Evolutionary conservation across 2,888 invertebrate species (phyloP).

Genomic region (Synanthedon tipuliformis): DNA sequence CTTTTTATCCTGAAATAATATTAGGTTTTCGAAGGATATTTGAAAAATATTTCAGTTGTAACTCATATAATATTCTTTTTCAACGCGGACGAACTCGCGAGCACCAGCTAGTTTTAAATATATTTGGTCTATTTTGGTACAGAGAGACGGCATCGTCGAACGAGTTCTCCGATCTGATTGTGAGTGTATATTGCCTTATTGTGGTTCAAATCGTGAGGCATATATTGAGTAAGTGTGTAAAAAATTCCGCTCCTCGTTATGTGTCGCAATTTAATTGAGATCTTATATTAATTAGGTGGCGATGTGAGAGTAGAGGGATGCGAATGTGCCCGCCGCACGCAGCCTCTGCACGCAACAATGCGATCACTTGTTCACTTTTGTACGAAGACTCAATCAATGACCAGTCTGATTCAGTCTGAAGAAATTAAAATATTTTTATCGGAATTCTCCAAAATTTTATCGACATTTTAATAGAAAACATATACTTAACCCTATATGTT

Average conservation of each 20-base stretch:
- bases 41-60: too few relatives aligned
- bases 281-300: slow-evolving; percentile 70
- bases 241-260: slow-evolving; percentile 57
- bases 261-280: slow-evolving; percentile 71
- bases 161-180: slow-evolving; percentile 41
- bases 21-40: too few relatives aligned
- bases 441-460: too few relatives aligned
- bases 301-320: slow-evolving; percentile 45
- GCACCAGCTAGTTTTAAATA: not conserved
- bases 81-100: too few relatives aligned
- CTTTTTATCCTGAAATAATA: too few relatives aligned
- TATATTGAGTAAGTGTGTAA: slow-evolving; percentile 48
- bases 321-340: slow-evolving; percentile 65
- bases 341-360: slow-evolving; percentile 51
- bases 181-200: slow-evolving; percentile 46
- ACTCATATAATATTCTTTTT: too few relatives aligned
- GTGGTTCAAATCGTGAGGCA: slow-evolving; percentile 36
- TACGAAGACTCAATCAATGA: not conserved
- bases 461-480: too few relatives aligned
- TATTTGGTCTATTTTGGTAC: slow-evolving; percentile 1
- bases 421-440: too few relatives aligned
- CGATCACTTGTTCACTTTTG: not conserved
- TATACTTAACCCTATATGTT: too few relatives aligned
- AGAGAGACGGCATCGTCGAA: slow-evolving; percentile 30
- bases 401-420: too few relatives aligned